phyloP scores from a whole-genome alignment of 2,797 vertebrate species.

The Orientallactaga sibirica region DNA sequence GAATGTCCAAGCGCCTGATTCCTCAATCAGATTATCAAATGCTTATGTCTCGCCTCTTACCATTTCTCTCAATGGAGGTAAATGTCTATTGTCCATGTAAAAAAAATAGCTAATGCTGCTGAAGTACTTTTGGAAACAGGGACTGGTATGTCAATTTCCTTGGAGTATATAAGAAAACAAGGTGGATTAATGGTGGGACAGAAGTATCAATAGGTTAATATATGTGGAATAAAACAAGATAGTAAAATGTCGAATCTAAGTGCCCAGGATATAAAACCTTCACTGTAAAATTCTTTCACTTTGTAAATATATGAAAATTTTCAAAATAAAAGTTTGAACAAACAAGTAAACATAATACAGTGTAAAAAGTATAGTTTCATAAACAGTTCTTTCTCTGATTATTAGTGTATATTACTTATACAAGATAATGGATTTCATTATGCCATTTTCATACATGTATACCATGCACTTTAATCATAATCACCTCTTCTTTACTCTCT shows the following conservation, averaged over 20 bases:
- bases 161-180: background rate
- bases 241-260: background rate
- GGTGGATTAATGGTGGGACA: background rate
- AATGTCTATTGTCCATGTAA: background rate
- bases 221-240: background rate
- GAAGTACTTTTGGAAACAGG: background rate
- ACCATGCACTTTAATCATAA: too few relatives aligned
- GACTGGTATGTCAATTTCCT: background rate
- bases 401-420: too few relatives aligned
- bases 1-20: background rate
- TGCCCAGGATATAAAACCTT: background rate
- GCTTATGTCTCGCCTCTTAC: background rate
- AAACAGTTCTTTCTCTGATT: background rate
- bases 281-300: background rate
- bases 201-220: background rate
- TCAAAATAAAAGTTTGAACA: background rate
- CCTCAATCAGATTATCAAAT: background rate
- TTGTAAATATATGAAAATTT: background rate
- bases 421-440: too few relatives aligned
- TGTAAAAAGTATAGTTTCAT: background rate
- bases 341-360: background rate
- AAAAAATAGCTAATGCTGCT: background rate
- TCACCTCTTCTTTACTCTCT: too few relatives aligned
- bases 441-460: too few relatives aligned
- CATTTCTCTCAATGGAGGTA: background rate